Evolutionary conservation across 2,888 invertebrate species (phyloP).

Genomic region (Melinopterus prodromus): DNA sequence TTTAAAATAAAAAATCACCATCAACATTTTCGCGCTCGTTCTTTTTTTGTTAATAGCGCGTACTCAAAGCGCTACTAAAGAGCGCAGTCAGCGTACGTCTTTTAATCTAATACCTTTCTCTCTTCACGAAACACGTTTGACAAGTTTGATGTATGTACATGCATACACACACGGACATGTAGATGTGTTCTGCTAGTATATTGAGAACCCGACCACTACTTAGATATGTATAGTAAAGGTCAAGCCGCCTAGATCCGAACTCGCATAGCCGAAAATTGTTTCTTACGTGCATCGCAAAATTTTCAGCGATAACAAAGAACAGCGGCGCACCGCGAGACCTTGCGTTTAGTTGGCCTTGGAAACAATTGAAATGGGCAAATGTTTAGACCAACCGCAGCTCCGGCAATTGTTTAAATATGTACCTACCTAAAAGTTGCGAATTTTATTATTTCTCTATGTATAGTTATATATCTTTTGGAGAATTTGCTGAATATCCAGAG

Average conservation of each 20-base stretch:
- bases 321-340: constrained; percentile 31
- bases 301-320: constrained; percentile 18
- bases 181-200: not conserved
- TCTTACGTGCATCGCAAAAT: not conserved
- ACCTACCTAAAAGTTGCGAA: not conserved
- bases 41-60: not conserved
- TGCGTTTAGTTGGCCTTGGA: constrained; percentile 31
- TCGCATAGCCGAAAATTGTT: not conserved
- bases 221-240: not conserved
- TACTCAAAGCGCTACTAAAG: not conserved
- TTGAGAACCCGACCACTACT: not conserved
- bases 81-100: not conserved
- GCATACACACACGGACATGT: not conserved
- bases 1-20: not conserved
- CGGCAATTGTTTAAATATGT: not conserved
- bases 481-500: no score
- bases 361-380: constrained; percentile 35
- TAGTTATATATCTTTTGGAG: no score
- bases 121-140: constrained; percentile 4
- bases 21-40: not conserved
- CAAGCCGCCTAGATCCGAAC: not conserved
- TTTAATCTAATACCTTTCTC: not conserved
- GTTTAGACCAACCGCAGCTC: constrained; percentile 20
- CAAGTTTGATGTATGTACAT: constrained; percentile 4
- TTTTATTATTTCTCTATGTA: not conserved